Evolutionary conservation across 92 coral and sea anemone species (phyloP), one percentile per base, ranked within the genome.

Genomic region (Palythoa grandiflora): DNA sequence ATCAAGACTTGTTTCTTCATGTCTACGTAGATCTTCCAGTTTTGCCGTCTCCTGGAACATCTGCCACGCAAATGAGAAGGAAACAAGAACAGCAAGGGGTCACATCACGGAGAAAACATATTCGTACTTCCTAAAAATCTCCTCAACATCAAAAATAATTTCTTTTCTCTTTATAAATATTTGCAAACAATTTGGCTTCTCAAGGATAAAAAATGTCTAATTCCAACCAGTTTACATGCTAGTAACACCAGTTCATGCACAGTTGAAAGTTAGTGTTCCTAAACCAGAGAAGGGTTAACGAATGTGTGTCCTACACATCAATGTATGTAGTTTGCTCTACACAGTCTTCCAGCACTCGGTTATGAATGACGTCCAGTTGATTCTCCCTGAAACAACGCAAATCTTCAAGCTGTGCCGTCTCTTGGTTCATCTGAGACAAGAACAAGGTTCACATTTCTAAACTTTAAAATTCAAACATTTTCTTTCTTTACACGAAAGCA

Each of bases 291-390:
- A 80, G 85, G 73, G 9, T 59, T 55, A 53, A 55, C 14, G 71
- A 55, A 15, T 51, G 83, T 38, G 75, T 65, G 63, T 52, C 83
- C 86, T 81, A 81, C 61, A 81, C 86, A 81, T 81, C 86, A 81
- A 81, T 63, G 76, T 66, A 81, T 13, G 86, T 66, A 20, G 86
- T 81, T 68, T 68, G 75, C 60, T 81, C 75, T 65, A 68, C 60
- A 68, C 75, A 81, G 59, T 81, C 86, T 81, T 81, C 86, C 86
- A 81, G 86, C 44, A 81, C 86, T 15, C 86, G 86, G 86, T 81
- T 68, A 81, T 81, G 86, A 68, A 81, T 66, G 61, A 38, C 86
- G 36, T 81, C 86, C 86, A 81, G 61, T 47, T 81, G 86, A 13
- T 66, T 81, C 19, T 59, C 19, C 68, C 83, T 78, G 83, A 78